Evolutionary conservation across 2,113 vertebrate species (phyloP), one percentile per base, ranked within the genome.

Genomic region (Siniperca knerii): DNA sequence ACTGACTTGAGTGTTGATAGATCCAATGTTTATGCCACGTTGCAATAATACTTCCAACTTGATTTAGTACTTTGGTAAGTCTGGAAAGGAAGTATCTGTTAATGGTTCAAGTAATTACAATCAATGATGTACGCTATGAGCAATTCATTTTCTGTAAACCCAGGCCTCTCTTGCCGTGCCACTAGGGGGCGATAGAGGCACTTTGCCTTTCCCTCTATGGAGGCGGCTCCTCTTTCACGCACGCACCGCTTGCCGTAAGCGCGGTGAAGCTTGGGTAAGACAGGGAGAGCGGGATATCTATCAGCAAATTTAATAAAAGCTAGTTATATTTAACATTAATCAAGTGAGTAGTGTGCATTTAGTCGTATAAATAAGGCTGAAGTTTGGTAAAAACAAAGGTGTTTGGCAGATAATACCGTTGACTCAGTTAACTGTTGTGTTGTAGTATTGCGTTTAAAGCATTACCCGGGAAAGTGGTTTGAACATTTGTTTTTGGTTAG

Each of bases 261-360:
- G 88, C 89, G 70, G 72, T 33, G 89, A 13, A 81, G 29, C 37
- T 67, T 89, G 89, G 92, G 91, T 85, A 90, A 67, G 48, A 61
- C 74, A 60, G 80, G 68, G 58, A 91, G 90, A 92, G 87, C 92
- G 91, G 94, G 21, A 25, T 23, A 75, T 65, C 44, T 65, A 16
- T 52, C 8, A 23, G 44, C 18, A 75, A 25, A 52, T 88, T 21
- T 61, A 44, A 46, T 12, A 3, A 44, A 33, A 35, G 20, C 21
- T n/a, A 37, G 1, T 48, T 29, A 23, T 72, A 20, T 2, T 37
- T 13, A 8, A 9, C 6, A 35, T 48, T 33, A 54, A 69, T 25
- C 54, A 6, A 62, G 12, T 6, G 6, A 25, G 1, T 35, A 35
- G 23, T 25, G 8, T 58, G n/a, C 4, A 46, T 72, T 46, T 54